Evolutionary conservation across 2,888 invertebrate genomes (phyloP), one percentile per base, ranked within the genome.

Genomic region (Sesamia inferens): DNA sequence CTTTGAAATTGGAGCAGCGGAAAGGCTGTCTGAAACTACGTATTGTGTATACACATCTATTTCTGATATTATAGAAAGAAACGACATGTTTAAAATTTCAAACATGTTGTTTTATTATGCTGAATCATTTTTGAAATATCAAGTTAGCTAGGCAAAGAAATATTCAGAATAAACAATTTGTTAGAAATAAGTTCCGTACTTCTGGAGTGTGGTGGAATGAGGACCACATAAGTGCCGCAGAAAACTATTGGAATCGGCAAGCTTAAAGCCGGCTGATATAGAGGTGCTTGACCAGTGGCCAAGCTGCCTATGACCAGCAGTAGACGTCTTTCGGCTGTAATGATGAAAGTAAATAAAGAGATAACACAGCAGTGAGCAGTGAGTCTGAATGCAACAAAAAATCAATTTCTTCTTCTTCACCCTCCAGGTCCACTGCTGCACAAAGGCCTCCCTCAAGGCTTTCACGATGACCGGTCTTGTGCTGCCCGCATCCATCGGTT

Each of bases 1-100:
- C 86, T 80, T 85, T 87, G 85, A 85, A 88, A 87, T 88, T 87
- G 87, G 74, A 76, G 73, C 71, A 66, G 68, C 76, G 74, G 74
- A 82, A 84, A 70, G 67, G 69, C 69, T 62, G 64, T 67, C 71
- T 70, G 69, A 80, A 88, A 85, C 71, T 31, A 31, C 31, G 3
- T 81, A 85, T 75, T 57, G 16, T 75, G 81, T 70, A 58, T 64
- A 74, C 74, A 79, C 84, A 82, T 71, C 70, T 82, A 80, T 79
- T 68, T 66, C 57, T 68, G 22, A 62, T 55, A 73, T 74, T 70
- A 67, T 31, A 48, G 54, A 71, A 70, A 22, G 44, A 39, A 54
- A 64, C 22, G 22, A 42, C 24, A 70, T 74, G 39, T 65, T 57
- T 59, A 14, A 11, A 71, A 16, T 55, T 74, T 68, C 14, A n/a